A percentile compares a stretch with the other conserved stretches of the same genome.
Conservation (phyloP, 2,113 vertebrate genomes). For the Nibea albiflora region DNA sequence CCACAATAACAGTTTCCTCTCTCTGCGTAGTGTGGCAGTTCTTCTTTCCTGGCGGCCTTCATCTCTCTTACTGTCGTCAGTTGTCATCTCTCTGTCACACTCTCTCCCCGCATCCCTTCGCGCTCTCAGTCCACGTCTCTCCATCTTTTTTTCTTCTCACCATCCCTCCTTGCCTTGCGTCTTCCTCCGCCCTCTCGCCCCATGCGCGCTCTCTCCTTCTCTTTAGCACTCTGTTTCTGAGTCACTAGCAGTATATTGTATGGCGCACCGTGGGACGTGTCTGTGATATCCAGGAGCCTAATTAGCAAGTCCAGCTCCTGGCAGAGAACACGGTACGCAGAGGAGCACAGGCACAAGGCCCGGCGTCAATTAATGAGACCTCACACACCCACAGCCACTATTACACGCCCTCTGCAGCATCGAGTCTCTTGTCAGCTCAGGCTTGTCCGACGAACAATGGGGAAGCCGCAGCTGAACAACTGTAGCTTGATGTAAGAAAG, state of each 20-base stretch:
- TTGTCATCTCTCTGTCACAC: constrained; percentile 50
- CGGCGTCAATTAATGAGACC: constrained; percentile 83
- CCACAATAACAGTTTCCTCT: constrained; percentile 58
- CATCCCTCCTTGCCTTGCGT: constrained; percentile 1
- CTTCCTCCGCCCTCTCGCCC: constrained; percentile 24
- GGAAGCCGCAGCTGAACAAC: constrained; percentile 57
- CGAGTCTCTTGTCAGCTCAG: constrained; percentile 64
- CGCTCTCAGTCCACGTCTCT: constrained; percentile 41
- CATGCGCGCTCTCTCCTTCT: constrained; percentile 38
- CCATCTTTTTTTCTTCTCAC: constrained; percentile 29
- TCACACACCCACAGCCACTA: constrained; percentile 74
- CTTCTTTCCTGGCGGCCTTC: constrained; percentile 41
- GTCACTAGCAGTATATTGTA: constrained; percentile 71
- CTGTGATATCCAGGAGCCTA: constrained; percentile 82
- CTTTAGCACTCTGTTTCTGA: constrained; percentile 61
- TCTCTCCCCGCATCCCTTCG: constrained; percentile 31
- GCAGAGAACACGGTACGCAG: constrained; percentile 74
- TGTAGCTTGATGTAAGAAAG: constrained; percentile 56
- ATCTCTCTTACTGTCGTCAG: constrained; percentile 60
- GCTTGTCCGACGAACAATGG: constrained; percentile 45
- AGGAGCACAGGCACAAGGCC: constrained; percentile 75
- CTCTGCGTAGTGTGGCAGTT: constrained; percentile 57
- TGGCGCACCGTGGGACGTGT: constrained; percentile 75
- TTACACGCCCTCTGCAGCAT: constrained; percentile 71
- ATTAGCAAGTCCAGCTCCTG: constrained; percentile 84